Base-by-base conservation (phyloP, 2,113 vertebrate genomes). In the Muscicapa adusta region DNA sequence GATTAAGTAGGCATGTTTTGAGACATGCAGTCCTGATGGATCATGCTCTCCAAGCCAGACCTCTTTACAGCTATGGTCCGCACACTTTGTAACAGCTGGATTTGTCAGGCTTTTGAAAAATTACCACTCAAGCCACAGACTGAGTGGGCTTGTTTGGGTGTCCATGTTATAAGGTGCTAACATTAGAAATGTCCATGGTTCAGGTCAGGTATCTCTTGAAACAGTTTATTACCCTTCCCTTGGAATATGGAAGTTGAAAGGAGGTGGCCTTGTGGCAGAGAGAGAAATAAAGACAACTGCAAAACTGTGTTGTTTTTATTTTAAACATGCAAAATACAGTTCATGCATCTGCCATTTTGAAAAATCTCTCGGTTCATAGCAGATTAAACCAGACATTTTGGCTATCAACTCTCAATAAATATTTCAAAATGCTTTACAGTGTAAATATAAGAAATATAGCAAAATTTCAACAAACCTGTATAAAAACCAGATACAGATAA, bases 381-480 rank as follows among this genome's bases (percentile, higher is more conserved):
- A 98, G 98, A 98, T 97, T 97, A 97, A 97, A 97, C 97, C 98
- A 97, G 97, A 97, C 96, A 94, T 97, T 98, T 98, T 96, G 97
- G 91, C 98, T 98, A 96, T 97, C 93, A 33, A 96, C 97, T 85
- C 96, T 96, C 98, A 96, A 88, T 97, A 98, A 97, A 96, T 98
- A 96, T 98, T 98, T 98, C 98, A 98, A 99, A 99, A 99, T 98
- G 98, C 98, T 99, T 98, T 98, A 98, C 97, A 98, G 97, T 98
- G 96, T 98, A 99, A 98, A 98, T 98, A 98, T 98, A 99, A 97
- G 98, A 99, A 99, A 99, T 98, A 98, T 99, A 98, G 98, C 98
- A 99, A 99, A 99, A 99, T 98, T 97, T 98, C 97, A 96, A 98
- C 98, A 98, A 98, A 99, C 98, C 97, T 98, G 98, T 99, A 99